Evolutionary conservation across 2,888 invertebrate species (phyloP), one percentile per base, ranked within the genome.

Genomic region (Alloscopus bannaensis): DNA sequence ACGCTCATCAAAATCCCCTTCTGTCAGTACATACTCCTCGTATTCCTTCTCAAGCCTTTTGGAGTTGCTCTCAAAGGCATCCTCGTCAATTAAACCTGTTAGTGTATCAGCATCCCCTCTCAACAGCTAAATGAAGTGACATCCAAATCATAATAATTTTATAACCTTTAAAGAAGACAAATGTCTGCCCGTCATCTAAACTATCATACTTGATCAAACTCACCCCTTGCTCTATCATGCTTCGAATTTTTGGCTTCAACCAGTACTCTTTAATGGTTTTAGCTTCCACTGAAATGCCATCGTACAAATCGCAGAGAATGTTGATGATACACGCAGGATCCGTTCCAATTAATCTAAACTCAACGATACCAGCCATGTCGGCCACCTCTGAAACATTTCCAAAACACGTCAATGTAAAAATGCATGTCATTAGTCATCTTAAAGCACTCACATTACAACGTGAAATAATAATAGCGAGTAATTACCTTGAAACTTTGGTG

Each of bases 1-100:
- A 87, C 98, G 92, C 89, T 99, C 99, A 88, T 99, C 99, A 88
- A 99, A 95, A 88, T 98, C 97, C 0, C 98, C 97, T 80, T 94
- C 94, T 88, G 93, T 95, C 45, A 97, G 90, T 26, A 98, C 94
- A 88, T 94, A 95, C 68, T 94, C 94, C 88, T 98, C 98, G 88
- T 99, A 99, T 13, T 93, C 90, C 88, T 93, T 94, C 86, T 94
- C 95, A 45, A 98, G 90, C 85, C 93, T 93, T 89, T 94, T 95
- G 36, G 93, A 91, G 89, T 98, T 98, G 20, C 90, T 90, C 86
- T 97, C 97, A 89, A 97, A 97, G 87, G 92, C 92, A 16, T 91
- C 91, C 29, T 92, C 90, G 83, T 96, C 94, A 85, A 98, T 89
- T 36, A 98, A 89, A 24, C 94, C 95, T 52, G 92, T 91, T 77